Percentiles rank a stretch among this genome's conserved stretches.
These are phyloP conservation scores for Drosophila helvetica DNA, from an alignment of 2,888 invertebrate genomes.

Conservation along the genomic window DNA sequence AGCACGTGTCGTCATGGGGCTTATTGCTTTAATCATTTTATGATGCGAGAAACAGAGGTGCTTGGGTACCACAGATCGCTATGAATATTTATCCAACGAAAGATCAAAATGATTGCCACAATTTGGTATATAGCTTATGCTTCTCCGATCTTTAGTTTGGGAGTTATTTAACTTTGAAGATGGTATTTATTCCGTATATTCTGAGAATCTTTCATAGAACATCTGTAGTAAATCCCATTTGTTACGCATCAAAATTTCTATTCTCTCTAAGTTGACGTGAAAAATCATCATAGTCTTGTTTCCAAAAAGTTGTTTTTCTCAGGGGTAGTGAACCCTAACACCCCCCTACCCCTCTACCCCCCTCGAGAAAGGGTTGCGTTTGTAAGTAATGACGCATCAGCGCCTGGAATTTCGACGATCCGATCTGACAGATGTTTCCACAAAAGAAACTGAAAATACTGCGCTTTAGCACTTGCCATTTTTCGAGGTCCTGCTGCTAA, in stretches of 20 bases:
- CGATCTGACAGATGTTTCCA: constrained; percentile 63
- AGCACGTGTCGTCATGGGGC: constrained; percentile 37
- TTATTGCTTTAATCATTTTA: constrained; percentile 12
- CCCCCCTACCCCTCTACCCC: constrained; percentile 8
- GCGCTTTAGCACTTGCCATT: constrained; percentile 63
- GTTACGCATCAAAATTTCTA: constrained; percentile 49
- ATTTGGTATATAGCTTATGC: neutral
- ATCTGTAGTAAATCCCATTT: constrained; percentile 17
- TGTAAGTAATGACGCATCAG: constrained; percentile 67
- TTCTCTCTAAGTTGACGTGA: constrained; percentile 47
- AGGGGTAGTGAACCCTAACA: constrained; percentile 53
- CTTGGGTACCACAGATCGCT: neutral
- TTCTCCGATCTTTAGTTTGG: neutral
- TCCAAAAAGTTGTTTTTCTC: constrained; percentile 46
- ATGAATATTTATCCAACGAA: neutral
- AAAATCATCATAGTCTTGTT: constrained; percentile 48
- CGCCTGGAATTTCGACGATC: constrained; percentile 55
- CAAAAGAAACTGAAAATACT: constrained; percentile 20
- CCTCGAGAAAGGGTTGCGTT: constrained; percentile 1
- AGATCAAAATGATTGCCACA: no score
- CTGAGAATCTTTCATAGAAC: neutral
- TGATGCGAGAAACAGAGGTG: neutral
- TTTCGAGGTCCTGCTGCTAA: constrained; percentile 15
- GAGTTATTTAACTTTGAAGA: neutral
- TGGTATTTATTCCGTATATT: neutral